These are phyloP conservation scores for Elephas maximus DNA, from an alignment of 2,113 vertebrate species.

Conservation along the genomic window DNA sequence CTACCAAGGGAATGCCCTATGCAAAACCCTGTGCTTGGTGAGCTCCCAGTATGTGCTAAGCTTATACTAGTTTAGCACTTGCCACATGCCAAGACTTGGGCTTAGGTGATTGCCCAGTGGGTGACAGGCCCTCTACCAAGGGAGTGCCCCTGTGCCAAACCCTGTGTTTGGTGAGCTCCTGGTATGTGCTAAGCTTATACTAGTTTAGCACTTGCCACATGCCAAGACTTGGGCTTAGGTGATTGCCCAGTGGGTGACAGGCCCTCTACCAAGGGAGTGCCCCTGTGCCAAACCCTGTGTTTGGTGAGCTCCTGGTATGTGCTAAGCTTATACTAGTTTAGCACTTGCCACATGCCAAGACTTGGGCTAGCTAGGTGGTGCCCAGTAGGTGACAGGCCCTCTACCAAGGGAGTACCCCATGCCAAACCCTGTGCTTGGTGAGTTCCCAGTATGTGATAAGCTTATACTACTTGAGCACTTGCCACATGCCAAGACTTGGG, in stretches of 20 bases:
- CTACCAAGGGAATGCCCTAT: conserved; percentile 22
- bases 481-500: conserved; percentile 34
- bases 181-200: not conserved
- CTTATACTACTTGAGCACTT: conserved; percentile 35
- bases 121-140: too few species aligned
- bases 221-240: not conserved
- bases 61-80: conserved; percentile 18
- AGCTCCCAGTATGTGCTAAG: not conserved
- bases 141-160: too few species aligned
- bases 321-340: not conserved
- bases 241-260: too few species aligned
- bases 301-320: not conserved
- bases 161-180: too few species aligned
- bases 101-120: too few species aligned
- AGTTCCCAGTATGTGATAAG: not conserved
- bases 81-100: not conserved
- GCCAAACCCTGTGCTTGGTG: not conserved
- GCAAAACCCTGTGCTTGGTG: not conserved
- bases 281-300: too few species aligned
- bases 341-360: conserved; percentile 21
- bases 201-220: not conserved
- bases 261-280: too few species aligned
- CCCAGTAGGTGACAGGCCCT: not conserved
- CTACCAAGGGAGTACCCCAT: conserved; percentile 32
- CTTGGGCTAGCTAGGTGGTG: not conserved